Base-by-base conservation (phyloP, 2,113 vertebrate species). In the Myotis lucifugus region DNA sequence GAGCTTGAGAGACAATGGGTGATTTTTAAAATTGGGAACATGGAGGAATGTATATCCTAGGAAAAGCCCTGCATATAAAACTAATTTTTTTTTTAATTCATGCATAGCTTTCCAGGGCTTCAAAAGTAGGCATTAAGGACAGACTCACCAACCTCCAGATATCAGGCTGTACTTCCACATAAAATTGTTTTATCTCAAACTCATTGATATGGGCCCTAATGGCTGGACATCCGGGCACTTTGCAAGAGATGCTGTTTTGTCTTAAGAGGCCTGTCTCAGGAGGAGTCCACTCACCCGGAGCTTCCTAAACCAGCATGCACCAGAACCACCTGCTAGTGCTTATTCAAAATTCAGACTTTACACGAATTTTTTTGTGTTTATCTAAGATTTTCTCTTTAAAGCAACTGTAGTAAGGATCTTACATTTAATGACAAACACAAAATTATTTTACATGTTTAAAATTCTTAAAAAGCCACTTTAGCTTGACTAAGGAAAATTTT, bases 21-120 rank as follows among this genome's bases (percentile, higher is more conserved):
- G 85, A 90, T n/a, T 94, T 92, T 64, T 29, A 69, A 85, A 86
- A 89, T 48, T 79, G 66, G 7, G 48, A 94, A 79, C 40, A 66
- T 48, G 37, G 46, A 54, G 29, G 23, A 76, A 93, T 70, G 37
- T 27, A 19, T 85, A 56, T 64, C 91, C 50, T 50, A 83, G 67
- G 89, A 76, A 95, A 96, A 96, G 34, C 10, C 32, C 85, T 37
- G 52, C 81, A 27, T 90, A 69, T 48, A 73, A 94, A 70, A 81
- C 34, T 72, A 5, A 42, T 56, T 21, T 56, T 59, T 56, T 52
- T 15, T 37, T 27, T 5, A 61, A 50, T 67, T 48, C 46, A 52
- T 32, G 40, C 42, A 88, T 25, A 88, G 48, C 21, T 93, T 93
- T 95, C 19, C 23, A 66, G 61, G 64, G 88, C 48, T 88, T 88